phyloP scores from a whole-genome alignment of 2,113 vertebrate genomes.

The Mastomys natalensis region DNA sequence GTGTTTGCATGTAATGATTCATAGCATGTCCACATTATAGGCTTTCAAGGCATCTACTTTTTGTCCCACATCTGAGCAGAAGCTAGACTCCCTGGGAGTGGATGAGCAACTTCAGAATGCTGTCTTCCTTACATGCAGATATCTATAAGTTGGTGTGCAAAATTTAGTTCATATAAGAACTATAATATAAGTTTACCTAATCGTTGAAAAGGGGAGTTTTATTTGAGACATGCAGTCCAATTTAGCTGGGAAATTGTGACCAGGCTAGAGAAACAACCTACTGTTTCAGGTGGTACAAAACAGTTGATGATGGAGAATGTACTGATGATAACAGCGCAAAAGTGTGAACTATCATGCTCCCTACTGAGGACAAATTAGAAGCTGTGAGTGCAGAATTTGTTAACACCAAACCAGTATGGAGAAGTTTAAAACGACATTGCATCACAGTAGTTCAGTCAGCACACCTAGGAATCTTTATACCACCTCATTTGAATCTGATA shows the following conservation, averaged over 20 bases:
- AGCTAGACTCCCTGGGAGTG: background rate
- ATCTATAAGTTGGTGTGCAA: background rate
- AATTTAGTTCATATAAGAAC: background rate
- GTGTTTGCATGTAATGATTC: background rate
- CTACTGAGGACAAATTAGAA: background rate
- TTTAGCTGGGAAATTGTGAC: background rate
- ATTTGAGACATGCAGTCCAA: background rate
- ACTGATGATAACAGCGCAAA: background rate
- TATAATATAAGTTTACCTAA: background rate
- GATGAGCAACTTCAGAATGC: background rate
- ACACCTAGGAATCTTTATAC: background rate
- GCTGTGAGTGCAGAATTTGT: background rate
- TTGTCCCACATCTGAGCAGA: background rate
- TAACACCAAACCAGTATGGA: background rate
- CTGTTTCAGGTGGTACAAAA: background rate
- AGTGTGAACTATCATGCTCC: no score
- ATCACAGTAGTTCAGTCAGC: background rate
- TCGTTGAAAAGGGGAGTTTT: background rate
- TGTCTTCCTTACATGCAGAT: background rate
- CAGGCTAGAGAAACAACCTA: background rate
- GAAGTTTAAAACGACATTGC: background rate
- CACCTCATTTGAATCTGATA: background rate
- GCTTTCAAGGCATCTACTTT: background rate
- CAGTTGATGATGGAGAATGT: background rate
- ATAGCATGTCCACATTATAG: no score